These are phyloP conservation scores for Tiaroga cobitis DNA, from an alignment of 2,797 vertebrate species.

Conservation along the genomic window DNA sequence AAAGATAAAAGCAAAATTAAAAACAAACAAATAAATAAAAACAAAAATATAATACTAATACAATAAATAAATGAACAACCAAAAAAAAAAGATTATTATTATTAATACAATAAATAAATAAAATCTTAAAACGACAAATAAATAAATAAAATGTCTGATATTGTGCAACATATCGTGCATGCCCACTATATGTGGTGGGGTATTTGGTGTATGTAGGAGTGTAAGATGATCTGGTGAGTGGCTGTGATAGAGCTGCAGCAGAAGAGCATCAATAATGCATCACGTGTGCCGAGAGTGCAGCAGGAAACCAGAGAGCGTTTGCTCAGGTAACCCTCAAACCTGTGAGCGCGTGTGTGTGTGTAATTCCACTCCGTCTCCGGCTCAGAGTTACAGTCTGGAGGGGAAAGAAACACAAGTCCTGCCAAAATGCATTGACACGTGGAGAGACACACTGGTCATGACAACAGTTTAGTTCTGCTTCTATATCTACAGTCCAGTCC, in stretches of 20 bases:
- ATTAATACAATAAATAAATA: too few species aligned
- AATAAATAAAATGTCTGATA: background rate
- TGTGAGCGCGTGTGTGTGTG: conserved; percentile 70
- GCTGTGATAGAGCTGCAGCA: conserved; percentile 68
- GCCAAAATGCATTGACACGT: conserved; percentile 46
- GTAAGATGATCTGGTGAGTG: conserved; percentile 77
- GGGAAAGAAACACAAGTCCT: conserved; percentile 54
- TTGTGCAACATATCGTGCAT: background rate
- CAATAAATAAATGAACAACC: background rate
- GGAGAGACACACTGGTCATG: background rate
- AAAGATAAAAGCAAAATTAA: background rate
- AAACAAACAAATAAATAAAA: background rate
- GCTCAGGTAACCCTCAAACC: conserved; percentile 81
- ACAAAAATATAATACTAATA: background rate
- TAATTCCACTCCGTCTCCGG: conserved; percentile 78
- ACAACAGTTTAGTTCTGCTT: conserved; percentile 4
- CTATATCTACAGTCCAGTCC: background rate
- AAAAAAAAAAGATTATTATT: too few species aligned
- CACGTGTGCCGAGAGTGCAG: conserved; percentile 80
- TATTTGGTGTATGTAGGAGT: conserved; percentile 62
- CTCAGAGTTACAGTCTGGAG: conserved; percentile 67
- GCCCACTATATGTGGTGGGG: background rate
- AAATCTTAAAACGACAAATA: background rate
- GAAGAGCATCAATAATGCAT: conserved; percentile 80
- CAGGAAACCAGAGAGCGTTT: conserved; percentile 76